Base-by-base conservation (phyloP, 2,888 invertebrate genomes). In the Caenorhabditis japonica region DNA sequence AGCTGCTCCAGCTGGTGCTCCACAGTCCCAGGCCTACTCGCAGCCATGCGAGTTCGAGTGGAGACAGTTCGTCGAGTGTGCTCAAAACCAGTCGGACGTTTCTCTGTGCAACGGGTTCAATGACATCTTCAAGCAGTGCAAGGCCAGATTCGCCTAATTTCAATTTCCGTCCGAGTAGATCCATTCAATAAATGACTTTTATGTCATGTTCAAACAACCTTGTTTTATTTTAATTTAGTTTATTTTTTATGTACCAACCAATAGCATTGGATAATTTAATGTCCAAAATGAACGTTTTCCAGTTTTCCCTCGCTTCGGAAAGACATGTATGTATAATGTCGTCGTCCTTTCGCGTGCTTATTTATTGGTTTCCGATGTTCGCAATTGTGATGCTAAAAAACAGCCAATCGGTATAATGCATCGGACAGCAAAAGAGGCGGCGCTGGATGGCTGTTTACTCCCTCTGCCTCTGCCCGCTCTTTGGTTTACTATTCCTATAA, bases 71-170 rank as follows among this genome's bases (percentile, higher is more conserved):
- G 89, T 99, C 70, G 93, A 96, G 84, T 99, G 99, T 81, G 75
- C 84, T 23, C 84, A 87, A 58, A 72, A 71, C 33, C 82, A 85
- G 64, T 68, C 92, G 10, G 97, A 99, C 89, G 90, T 99, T 56
- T 91, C 93, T 0, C 91, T 97, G 17, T 99, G 99, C 88, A 93
- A 95, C 88, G 97, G 97, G 71, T 99, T 97, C 90, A 97, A 96
- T 88, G 96, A 99, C 89, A 96, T 96, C 60, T 91, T 99, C 72
- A 92, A 94, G 86, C 94, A 97, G 88, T 99, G 99, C 93, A 95
- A 94, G 90, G 85, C 91, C 78, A 76, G 75, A 61, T 76, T 71
- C 33, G 51, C 41, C 44, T 61, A 71, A 70, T 39, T 39, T 23
- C 17, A 13, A 8, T 17, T 13, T 34, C 25, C 25, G 5, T 41